These are phyloP conservation scores for Ciconia boyciana DNA, from an alignment of 2,113 vertebrate genomes.

Conservation along the genomic window DNA sequence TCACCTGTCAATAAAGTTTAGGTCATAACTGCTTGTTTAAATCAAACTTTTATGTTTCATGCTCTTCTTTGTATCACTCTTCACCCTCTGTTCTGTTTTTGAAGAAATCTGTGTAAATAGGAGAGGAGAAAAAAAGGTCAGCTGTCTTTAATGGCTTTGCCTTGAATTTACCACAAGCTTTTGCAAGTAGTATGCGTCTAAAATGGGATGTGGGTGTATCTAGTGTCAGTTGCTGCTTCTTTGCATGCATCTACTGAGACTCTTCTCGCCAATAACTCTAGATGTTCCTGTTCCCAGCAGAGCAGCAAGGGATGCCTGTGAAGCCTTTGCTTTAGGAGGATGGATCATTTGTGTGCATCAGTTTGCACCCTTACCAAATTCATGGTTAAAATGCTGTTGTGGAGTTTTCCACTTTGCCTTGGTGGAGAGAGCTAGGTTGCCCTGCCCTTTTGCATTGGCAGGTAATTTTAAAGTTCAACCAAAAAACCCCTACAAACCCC, in stretches of 20 bases:
- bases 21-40: not conserved
- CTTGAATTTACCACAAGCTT: not conserved
- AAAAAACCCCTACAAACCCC: not conserved
- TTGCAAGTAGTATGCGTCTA: not conserved
- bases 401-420: not conserved
- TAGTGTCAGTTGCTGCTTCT: not conserved
- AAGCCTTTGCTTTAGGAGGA: not conserved
- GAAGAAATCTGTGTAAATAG: not conserved
- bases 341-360: not conserved
- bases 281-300: not conserved
- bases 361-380: not conserved
- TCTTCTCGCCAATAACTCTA: not conserved
- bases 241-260: rapidly evolving
- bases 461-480: not conserved
- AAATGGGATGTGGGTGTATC: not conserved
- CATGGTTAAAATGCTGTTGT: not conserved
- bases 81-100: not conserved
- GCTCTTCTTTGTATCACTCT: not conserved
- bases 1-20: not conserved
- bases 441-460: not conserved
- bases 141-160: not conserved
- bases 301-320: rapidly evolving
- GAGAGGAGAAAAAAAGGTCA: not conserved
- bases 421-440: not conserved
- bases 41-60: not conserved